Conservation (phyloP, 1,140 invertebrate species). For the Pemphigus obesinymphae region DNA sequence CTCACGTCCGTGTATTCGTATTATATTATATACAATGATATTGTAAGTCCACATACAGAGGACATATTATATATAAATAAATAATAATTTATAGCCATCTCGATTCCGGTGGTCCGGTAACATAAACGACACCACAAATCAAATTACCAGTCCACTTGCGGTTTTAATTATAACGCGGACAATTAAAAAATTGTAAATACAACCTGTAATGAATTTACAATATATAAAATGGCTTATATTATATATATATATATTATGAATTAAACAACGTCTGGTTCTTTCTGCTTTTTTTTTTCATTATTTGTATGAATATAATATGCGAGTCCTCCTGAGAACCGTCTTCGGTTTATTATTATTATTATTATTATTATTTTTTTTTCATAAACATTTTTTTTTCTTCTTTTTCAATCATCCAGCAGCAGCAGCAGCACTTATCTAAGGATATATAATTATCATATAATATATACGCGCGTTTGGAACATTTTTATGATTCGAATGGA, state of each 20-base stretch:
- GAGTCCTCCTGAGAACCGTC: constrained; percentile 37
- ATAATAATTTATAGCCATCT: constrained; percentile 34
- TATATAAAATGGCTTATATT: constrained; percentile 13
- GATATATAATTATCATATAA: constrained; percentile 10
- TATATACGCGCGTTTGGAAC: background rate
- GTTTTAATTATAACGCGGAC: constrained; percentile 32
- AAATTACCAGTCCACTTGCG: constrained; percentile 32
- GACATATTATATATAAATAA: background rate
- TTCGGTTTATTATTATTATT: constrained; percentile 38
- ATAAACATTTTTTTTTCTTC: background rate
- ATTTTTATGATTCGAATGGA: background rate
- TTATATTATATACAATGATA: background rate
- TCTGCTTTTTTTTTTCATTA: background rate
- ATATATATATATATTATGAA: constrained; percentile 35
- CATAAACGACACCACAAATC: constrained; percentile 32
- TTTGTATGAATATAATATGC: constrained; percentile 34
- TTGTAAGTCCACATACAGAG: background rate
- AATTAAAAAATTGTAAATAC: constrained; percentile 30
- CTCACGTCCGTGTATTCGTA: background rate
- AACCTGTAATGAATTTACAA: constrained; percentile 39
- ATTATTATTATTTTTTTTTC: constrained; percentile 15
- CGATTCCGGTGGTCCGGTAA: constrained; percentile 37
- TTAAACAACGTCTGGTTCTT: constrained; percentile 36
- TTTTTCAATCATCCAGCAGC: constrained; percentile 15
- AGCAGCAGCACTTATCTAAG: constrained; percentile 26